Conservation (phyloP, 2,797 vertebrate genomes). For the Enteromius radiatus region DNA sequence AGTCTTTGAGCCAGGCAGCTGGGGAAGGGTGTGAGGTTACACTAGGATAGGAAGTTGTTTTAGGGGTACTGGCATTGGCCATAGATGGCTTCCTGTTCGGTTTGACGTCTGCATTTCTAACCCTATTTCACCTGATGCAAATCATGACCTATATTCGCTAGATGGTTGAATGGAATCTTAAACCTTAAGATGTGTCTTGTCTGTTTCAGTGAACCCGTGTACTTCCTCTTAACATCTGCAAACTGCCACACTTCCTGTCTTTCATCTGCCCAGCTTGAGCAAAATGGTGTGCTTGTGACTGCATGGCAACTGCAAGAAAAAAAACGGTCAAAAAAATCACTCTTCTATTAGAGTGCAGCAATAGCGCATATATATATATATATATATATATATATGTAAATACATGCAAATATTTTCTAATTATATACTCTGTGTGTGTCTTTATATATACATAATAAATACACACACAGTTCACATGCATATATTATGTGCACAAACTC, state of each 20-base stretch:
- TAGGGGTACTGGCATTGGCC: conserved; percentile 12
- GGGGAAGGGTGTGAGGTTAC: conserved; percentile 44
- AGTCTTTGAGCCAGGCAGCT: conserved; percentile 36
- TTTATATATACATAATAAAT: too few species aligned
- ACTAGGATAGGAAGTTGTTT: conserved; percentile 43
- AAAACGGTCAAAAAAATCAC: background rate
- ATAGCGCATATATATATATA: too few species aligned
- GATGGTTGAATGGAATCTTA: conserved; percentile 8
- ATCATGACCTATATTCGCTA: conserved; percentile 18
- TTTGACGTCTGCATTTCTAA: background rate
- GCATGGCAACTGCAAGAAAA: background rate
- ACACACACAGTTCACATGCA: too few species aligned
- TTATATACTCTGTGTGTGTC: too few species aligned
- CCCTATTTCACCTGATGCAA: conserved; percentile 2
- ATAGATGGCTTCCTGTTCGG: conserved; percentile 33
- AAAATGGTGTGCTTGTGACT: background rate
- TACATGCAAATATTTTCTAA: too few species aligned
- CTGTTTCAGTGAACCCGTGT: conserved; percentile 27
- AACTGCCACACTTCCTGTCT: conserved; percentile 45
- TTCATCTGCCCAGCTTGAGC: conserved; percentile 35
- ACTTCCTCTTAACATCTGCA: conserved; percentile 28
- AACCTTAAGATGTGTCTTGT: conserved; percentile 24
- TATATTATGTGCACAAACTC: too few species aligned
- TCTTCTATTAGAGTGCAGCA: background rate
- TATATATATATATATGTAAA: too few species aligned